phyloP scores from a whole-genome alignment of 1,140 invertebrate genomes.

The Drosophila pallidifrons region DNA sequence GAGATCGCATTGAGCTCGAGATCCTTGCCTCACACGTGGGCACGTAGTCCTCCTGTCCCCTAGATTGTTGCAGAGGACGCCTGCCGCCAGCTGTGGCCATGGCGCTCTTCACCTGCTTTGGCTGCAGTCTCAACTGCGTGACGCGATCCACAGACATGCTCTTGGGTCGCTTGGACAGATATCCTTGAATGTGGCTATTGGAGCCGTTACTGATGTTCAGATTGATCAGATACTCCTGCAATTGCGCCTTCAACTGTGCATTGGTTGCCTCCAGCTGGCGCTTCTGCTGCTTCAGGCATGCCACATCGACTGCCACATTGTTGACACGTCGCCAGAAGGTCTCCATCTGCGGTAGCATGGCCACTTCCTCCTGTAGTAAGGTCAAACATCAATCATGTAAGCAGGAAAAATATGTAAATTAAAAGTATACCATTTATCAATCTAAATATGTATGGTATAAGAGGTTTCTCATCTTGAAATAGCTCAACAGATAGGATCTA shows the following conservation, averaged over 20 bases:
- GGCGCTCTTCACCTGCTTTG: conserved; percentile 65
- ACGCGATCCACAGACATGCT: conserved; percentile 84
- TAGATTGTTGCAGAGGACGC: conserved; percentile 10
- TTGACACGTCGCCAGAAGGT: conserved; percentile 83
- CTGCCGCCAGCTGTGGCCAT: conserved; percentile 40
- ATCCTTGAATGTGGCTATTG: conserved; percentile 70
- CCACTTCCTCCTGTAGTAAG: conserved; percentile 49
- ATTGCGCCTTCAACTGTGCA: conserved; percentile 59
- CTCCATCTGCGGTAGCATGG: conserved; percentile 69
- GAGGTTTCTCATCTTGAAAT: too few species aligned
- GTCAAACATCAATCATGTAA: too few species aligned
- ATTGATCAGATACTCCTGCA: conserved; percentile 78
- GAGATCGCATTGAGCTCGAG: conserved; percentile 65
- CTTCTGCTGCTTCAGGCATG: conserved; percentile 75
- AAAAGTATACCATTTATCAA: too few species aligned
- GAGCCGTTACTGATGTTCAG: conserved; percentile 78
- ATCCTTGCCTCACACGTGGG: conserved; percentile 70
- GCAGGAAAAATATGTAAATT: background rate
- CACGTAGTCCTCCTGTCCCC: conserved; percentile 10
- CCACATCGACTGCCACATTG: conserved; percentile 76
- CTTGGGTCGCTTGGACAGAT: conserved; percentile 71
- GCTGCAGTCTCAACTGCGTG: conserved; percentile 58
- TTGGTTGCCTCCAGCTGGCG: conserved; percentile 67
- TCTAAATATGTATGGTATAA: too few species aligned
- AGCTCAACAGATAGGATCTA: too few species aligned